Base-by-base conservation (phyloP, 2,797 vertebrate species). In the Euphonia xanthogaster region DNA sequence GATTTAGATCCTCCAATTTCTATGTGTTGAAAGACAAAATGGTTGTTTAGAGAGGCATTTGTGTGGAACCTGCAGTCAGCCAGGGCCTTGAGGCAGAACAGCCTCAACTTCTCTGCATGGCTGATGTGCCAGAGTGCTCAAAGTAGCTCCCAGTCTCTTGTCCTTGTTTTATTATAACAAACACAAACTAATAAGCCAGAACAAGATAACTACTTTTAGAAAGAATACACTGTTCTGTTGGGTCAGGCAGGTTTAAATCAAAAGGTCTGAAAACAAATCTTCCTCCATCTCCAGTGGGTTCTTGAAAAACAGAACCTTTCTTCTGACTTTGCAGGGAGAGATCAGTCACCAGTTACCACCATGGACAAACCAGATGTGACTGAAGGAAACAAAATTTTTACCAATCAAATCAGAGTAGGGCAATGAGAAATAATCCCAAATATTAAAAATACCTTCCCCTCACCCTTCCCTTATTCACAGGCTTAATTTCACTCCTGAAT, bases 41-140 rank as follows among this genome's bases (percentile, higher is more conserved):
- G 68, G 82, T 95, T 85, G 81, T 60, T 90, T 94, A 53, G 86
- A 93, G 88, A 93, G 44, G 39, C 63, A n/a, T 94, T 94, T 96
- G 27, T 90, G 55, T 19, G 31, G 57, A 83, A 71, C 68, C 84
- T 20, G 20, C 44, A 60, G 19, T 62, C 74, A 82, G 55, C 84
- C 94, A 92, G 63, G 84, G 67, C 84, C 53, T 79, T 53, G 53
- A 82, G 67, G 86, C 94, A 67, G 67, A 89, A 89, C 7, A 3
- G 12, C 53, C 48, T 61, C 77, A 62, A 33, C 51, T 89, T 54
- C 39, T 68, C 51, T 68, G 28, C 12, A 14, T 30, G 63, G 60
- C 28, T 72, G 33, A 76, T 53, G 55, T 75, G 80, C 83, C 74
- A 85, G 27, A 73, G 55, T 16, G 19, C 31, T 91, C 60, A n/a